Conservation (phyloP, 1,140 invertebrate genomes). For the Magallana gigas region DNA sequence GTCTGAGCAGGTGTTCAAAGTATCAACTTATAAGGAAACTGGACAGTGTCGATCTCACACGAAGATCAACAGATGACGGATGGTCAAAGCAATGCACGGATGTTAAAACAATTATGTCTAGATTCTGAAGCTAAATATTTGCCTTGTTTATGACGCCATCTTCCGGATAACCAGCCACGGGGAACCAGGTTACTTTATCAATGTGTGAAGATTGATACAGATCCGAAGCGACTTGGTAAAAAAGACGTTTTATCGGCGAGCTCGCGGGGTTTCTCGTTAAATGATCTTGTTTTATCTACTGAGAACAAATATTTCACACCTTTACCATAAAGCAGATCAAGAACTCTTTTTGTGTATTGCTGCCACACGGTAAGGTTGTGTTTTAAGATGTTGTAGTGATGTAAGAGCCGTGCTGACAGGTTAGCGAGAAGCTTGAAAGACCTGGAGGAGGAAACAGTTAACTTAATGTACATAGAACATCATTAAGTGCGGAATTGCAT, state of each 20-base stretch:
- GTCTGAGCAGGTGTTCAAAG: no score
- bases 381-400: background rate
- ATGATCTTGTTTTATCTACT: background rate
- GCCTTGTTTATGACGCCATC: background rate
- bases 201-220: no score
- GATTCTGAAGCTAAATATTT: no score
- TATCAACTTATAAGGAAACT: background rate
- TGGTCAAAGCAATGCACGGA: background rate
- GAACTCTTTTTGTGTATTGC: background rate
- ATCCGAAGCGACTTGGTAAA: no score
- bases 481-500: background rate
- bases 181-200: background rate
- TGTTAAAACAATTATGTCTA: conserved; percentile 5
- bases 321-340: background rate
- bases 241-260: background rate
- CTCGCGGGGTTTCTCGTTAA: background rate
- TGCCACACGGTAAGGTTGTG: background rate
- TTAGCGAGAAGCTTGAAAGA: background rate
- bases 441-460: background rate
- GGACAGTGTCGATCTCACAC: background rate
- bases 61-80: background rate
- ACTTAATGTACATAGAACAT: background rate
- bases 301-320: conserved; percentile 16
- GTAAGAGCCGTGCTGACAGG: background rate
- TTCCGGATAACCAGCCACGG: background rate